Percentiles rank a stretch among this genome's conserved stretches.
Evolutionary conservation across 2,113 vertebrate species (phyloP).

Genomic region (Gallinago paraguaiae): DNA sequence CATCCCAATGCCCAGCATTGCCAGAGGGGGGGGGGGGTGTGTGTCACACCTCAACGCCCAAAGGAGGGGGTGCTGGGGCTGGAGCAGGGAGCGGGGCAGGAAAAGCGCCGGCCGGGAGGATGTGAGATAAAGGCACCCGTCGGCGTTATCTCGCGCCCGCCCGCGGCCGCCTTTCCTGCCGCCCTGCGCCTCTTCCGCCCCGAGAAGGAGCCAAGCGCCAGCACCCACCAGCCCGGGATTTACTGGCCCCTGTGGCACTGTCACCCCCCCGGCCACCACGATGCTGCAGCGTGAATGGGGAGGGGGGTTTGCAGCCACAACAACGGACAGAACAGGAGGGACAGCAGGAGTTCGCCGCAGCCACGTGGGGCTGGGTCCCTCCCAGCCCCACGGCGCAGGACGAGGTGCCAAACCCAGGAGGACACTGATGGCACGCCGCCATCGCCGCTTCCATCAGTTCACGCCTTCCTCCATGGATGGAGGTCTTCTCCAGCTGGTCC

Average conservation of each 20-base stretch:
- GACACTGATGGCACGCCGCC: accelerated
- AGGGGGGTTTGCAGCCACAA: accelerated
- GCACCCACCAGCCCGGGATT: neutral
- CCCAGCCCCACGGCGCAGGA: neutral
- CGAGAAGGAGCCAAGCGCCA: neutral
- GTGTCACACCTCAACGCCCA: constrained; percentile 20
- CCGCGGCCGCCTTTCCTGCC: constrained; percentile 47
- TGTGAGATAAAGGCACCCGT: constrained; percentile 55
- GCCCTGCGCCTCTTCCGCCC: constrained; percentile 36
- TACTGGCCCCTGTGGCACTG: accelerated
- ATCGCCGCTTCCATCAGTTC: neutral
- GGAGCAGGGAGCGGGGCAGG: constrained; percentile 25
- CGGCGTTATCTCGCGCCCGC: constrained; percentile 27
- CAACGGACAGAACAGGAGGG: too few species aligned
- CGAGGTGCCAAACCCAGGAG: accelerated
- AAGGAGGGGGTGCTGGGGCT: neutral
- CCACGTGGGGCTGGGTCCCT: accelerated
- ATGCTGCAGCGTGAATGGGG: accelerated
- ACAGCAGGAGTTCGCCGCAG: accelerated
- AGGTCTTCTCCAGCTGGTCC: neutral
- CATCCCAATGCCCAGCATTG: accelerated
- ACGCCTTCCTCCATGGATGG: neutral
- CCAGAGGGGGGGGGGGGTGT: too few species aligned
- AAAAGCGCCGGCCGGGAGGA: constrained; percentile 51
- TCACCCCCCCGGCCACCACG: accelerated